Evolutionary conservation across 2,888 invertebrate species (phyloP).

Genomic region (Eupsilia transversa): DNA sequence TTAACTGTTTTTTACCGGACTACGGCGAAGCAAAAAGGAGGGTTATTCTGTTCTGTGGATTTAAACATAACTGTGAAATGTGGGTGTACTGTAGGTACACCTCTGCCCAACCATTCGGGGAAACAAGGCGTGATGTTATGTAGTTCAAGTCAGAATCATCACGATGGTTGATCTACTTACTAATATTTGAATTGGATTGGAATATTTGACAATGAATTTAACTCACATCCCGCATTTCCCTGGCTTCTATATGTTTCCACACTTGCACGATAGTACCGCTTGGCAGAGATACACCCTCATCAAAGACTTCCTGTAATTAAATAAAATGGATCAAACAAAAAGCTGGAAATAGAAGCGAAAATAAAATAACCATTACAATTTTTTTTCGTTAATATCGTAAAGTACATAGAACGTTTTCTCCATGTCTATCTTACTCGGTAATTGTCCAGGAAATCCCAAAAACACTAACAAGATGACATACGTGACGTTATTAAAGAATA

Average conservation of each 20-base stretch:
- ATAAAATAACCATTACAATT: no score
- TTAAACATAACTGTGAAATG: not conserved
- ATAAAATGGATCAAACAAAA: not conserved
- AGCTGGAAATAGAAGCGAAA: not conserved
- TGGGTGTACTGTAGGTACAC: no score
- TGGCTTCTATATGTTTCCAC: conserved; percentile 91
- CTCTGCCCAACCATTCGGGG: no score
- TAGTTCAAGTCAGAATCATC: not conserved
- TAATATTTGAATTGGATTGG: not conserved
- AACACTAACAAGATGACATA: no score
- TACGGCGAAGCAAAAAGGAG: no score
- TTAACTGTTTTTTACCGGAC: no score
- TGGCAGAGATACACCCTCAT: conserved; percentile 92
- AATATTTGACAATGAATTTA: not conserved
- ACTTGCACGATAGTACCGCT: conserved; percentile 94
- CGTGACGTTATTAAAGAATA: no score
- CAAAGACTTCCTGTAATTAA: conserved; percentile 95
- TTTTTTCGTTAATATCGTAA: conserved; percentile 46
- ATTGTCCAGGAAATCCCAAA: not conserved
- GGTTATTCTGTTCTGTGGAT: no score
- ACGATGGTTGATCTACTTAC: not conserved
- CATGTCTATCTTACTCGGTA: not conserved
- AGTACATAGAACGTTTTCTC: not conserved
- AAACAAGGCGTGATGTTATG: not conserved
- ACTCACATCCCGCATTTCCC: conserved; percentile 77